phyloP scores from a whole-genome alignment of 2,113 vertebrate genomes.

The Pampusana beccarii region DNA sequence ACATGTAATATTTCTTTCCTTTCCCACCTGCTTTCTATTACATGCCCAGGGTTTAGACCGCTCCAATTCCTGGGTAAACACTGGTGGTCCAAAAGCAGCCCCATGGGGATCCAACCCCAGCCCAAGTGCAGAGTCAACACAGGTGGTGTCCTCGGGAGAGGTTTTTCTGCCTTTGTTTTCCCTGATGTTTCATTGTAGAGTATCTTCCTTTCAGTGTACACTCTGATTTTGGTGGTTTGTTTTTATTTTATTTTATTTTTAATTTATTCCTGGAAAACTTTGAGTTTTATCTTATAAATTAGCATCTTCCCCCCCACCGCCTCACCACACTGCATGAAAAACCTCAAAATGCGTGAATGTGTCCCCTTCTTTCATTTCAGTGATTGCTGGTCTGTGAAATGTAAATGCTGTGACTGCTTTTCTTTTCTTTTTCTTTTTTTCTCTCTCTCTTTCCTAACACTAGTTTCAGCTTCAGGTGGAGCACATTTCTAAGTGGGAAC shows the following conservation, averaged over 20 bases:
- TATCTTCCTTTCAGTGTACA: constrained; percentile 59
- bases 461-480: constrained; percentile 48
- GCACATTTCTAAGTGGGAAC: constrained; percentile 53
- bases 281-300: constrained; percentile 49
- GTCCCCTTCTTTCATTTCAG: constrained; percentile 28
- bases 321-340: constrained; percentile 73
- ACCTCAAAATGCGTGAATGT: not conserved
- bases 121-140: constrained; percentile 94
- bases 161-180: constrained; percentile 72
- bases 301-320: constrained; percentile 29
- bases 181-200: constrained; percentile 71
- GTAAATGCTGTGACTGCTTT: constrained; percentile 60
- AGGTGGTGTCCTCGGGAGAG: constrained; percentile 90
- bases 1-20: constrained; percentile 88
- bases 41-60: constrained; percentile 97
- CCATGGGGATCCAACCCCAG: constrained; percentile 99
- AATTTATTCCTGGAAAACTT: constrained; percentile 38
- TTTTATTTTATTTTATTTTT: not conserved
- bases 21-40: constrained; percentile 84
- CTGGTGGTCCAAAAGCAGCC: constrained; percentile 96
- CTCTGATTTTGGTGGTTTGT: constrained; percentile 63
- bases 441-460: not conserved
- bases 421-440: not conserved
- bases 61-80: constrained; percentile 99
- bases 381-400: constrained; percentile 70